These are phyloP conservation scores for Pteronotus mesoamericanus DNA, from an alignment of 2,797 vertebrate species.

Conservation along the genomic window DNA sequence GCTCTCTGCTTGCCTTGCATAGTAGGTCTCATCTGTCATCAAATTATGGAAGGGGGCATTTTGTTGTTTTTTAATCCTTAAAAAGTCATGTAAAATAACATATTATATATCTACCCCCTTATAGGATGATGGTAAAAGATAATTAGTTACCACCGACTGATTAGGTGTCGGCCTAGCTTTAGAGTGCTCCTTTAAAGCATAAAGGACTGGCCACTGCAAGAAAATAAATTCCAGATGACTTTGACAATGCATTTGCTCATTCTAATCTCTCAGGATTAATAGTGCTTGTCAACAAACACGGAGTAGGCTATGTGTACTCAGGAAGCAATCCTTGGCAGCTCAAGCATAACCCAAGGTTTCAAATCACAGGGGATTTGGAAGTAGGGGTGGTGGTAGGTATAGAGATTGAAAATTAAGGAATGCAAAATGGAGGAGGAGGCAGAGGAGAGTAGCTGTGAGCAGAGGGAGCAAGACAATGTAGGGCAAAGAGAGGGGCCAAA, in stretches of 20 bases:
- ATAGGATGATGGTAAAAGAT: constrained; percentile 37
- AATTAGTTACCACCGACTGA: constrained; percentile 34
- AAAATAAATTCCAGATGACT: constrained; percentile 53
- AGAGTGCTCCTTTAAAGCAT: constrained; percentile 4
- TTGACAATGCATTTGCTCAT: background rate
- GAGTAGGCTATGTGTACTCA: background rate
- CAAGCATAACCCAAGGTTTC: background rate
- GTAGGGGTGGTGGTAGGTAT: background rate
- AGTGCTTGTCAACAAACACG: background rate
- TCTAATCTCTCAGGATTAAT: constrained; percentile 22
- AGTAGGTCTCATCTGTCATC: constrained; percentile 18
- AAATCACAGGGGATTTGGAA: background rate
- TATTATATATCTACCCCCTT: background rate
- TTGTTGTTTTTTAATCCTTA: constrained; percentile 5
- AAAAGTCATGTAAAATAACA: constrained; percentile 33
- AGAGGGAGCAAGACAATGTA: background rate
- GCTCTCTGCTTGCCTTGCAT: background rate
- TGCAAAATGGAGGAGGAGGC: background rate
- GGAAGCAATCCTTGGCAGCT: background rate
- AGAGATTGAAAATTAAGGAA: background rate
- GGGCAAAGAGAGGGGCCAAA: background rate
- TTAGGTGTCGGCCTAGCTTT: background rate
- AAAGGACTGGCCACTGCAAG: background rate
- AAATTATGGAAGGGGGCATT: background rate
- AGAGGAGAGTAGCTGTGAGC: background rate